Conservation (phyloP, 2,888 invertebrate species). For the Smittia aterrima region DNA sequence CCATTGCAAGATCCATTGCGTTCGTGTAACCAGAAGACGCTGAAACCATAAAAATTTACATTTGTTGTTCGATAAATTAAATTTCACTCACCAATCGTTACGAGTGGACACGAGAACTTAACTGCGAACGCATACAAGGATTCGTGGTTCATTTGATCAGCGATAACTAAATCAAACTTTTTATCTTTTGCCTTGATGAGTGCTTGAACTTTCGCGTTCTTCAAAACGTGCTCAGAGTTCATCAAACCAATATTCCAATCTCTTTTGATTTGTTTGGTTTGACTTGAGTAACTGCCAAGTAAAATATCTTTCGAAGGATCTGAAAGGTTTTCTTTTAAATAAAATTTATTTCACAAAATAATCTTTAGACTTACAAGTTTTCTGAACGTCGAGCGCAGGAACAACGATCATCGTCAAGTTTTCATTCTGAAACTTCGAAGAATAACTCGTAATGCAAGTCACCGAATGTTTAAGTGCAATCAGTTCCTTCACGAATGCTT, state of each 20-base stretch:
- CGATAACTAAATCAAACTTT: slow-evolving; percentile 54
- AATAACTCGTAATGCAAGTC: slow-evolving; percentile 44
- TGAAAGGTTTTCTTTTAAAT: slow-evolving; percentile 42
- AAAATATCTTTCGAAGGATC: slow-evolving; percentile 51
- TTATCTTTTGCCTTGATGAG: slow-evolving; percentile 50
- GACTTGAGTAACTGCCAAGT: slow-evolving; percentile 49
- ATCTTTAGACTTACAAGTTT: slow-evolving; percentile 47
- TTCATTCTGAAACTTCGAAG: slow-evolving; percentile 50
- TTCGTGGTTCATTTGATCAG: slow-evolving; percentile 55
- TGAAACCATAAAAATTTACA: slow-evolving; percentile 30
- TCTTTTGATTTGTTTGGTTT: slow-evolving; percentile 50
- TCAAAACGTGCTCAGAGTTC: slow-evolving; percentile 50
- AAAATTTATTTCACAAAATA: neutral
- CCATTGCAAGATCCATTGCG: slow-evolving; percentile 53
- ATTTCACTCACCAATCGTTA: slow-evolving; percentile 46
- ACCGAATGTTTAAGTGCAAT: slow-evolving; percentile 55
- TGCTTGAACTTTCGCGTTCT: slow-evolving; percentile 47
- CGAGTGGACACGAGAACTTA: slow-evolving; percentile 53
- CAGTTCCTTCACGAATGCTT: slow-evolving; percentile 52
- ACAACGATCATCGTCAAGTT: slow-evolving; percentile 54
- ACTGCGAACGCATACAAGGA: slow-evolving; percentile 54
- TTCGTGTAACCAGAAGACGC: slow-evolving; percentile 54
- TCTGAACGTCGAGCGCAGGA: slow-evolving; percentile 51
- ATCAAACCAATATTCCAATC: slow-evolving; percentile 50
- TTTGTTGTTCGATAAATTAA: neutral